These are phyloP conservation scores for Clepsis dumicolana DNA, from an alignment of 2,888 invertebrate species.

Conservation along the genomic window DNA sequence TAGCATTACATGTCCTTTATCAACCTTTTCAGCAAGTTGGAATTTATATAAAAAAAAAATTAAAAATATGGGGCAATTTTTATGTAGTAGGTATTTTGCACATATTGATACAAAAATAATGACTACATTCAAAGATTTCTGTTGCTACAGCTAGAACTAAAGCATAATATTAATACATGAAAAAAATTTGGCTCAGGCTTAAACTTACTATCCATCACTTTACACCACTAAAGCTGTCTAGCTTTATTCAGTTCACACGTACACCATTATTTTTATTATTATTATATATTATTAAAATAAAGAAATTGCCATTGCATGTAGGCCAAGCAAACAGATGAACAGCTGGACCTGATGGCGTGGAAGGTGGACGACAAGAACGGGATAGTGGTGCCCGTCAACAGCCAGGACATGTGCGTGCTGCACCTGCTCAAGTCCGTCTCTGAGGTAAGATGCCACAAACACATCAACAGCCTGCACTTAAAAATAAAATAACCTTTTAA, in stretches of 20 bases:
- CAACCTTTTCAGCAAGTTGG: too few relatives aligned
- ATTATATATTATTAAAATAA: background rate
- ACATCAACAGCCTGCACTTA: background rate
- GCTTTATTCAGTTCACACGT: too few relatives aligned
- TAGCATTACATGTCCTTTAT: too few relatives aligned
- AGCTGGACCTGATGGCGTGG: constrained; percentile 90
- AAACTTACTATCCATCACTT: background rate
- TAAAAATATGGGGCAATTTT: too few relatives aligned
- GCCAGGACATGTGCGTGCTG: constrained; percentile 89
- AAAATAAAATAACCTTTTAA: too few relatives aligned
- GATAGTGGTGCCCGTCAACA: constrained; percentile 81
- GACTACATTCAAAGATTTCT: too few relatives aligned
- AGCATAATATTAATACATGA: background rate
- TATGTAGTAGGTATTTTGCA: too few relatives aligned
- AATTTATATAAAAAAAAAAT: too few relatives aligned
- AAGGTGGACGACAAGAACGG: constrained; percentile 91
- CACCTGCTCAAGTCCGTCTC: constrained; percentile 91
- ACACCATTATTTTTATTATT: too few relatives aligned
- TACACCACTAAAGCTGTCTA: too few relatives aligned
- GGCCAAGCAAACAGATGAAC: constrained; percentile 91
- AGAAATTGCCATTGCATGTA: constrained; percentile 54
- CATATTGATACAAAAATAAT: too few relatives aligned
- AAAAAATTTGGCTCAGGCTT: background rate
- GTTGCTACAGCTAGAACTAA: too few relatives aligned
- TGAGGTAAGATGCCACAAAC: constrained; percentile 79